Base-by-base conservation (phyloP, 2,113 vertebrate species). In the Strigops habroptila region DNA sequence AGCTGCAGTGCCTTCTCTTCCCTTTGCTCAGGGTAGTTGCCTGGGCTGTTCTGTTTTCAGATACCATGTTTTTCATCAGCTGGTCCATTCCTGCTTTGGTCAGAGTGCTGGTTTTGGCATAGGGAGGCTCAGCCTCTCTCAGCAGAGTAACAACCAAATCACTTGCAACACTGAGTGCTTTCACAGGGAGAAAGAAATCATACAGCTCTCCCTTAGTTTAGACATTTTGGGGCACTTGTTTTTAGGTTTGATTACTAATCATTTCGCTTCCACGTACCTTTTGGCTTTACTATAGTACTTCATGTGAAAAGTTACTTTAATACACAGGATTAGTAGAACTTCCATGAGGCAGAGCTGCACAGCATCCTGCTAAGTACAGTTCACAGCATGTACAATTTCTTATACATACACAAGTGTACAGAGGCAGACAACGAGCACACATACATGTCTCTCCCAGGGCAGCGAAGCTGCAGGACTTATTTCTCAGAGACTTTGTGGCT, bases 361-460 rank as follows among this genome's bases (percentile, higher is more conserved):
- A 51, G 37, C 55, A 64, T 35, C 33, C n/a, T 48, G 18, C 10
- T 13, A 87, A 37, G 53, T 35, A 51, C 28, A 59, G 28, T 39
- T 49, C 60, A 52, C 37, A 59, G n/a, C 33, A 41, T 35, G 57
- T 59, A 52, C 35, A 1, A 16, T 68, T 74, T 57, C 62, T 63
- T 62, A 27, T 39, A 35, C 2, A 28, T 6, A 31, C 3, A 31
- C 22, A 43, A 18, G 21, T 7, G 19, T 19, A 55, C 41, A 89
- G 35, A 71, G 30, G 23, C 44, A 86, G 63, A 46, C 12, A 41
- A 18, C 18, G 44, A 82, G 9, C 1, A 0, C 30, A 85, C 69
- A 69, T 51, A 37, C 0, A 0, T 9, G 4, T 70, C 5, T n/a
- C 16, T 55, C 6, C 9, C 39, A 53, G 8, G 18, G 27, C 18